Conservation (phyloP, 2,113 vertebrate species). For the Megalops atlanticus region DNA sequence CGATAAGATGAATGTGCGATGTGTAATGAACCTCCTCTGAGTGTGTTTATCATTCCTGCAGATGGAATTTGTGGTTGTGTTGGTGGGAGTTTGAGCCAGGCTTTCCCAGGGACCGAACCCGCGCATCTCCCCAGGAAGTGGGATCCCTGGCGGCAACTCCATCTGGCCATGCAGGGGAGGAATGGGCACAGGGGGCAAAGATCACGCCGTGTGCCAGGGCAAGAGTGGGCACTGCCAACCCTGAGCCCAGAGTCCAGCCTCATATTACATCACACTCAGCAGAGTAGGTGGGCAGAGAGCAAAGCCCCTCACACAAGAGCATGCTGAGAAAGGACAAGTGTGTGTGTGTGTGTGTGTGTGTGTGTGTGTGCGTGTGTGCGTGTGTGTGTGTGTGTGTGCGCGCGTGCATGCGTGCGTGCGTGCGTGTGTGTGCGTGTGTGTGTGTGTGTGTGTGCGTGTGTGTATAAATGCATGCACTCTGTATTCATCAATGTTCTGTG, state of each 20-base stretch:
- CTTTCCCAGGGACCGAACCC: background rate
- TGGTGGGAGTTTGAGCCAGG: background rate
- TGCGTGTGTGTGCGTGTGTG: background rate
- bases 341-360: background rate
- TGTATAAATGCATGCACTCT: no score
- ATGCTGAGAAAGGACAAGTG: background rate
- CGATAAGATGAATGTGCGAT: background rate
- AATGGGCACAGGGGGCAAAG: background rate
- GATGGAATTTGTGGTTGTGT: background rate
- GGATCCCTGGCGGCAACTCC: background rate
- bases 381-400: no score
- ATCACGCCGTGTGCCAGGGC: background rate
- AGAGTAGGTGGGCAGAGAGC: background rate
- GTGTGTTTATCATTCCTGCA: background rate
- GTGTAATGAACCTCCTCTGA: background rate
- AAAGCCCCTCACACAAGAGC: background rate
- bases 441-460: no score
- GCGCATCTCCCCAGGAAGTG: background rate
- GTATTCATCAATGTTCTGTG: no score
- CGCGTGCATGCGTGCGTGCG: background rate
- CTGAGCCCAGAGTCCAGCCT: no score
- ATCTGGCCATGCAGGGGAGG: conserved; percentile 2
- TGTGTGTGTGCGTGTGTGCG: no score
- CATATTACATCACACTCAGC: no score
- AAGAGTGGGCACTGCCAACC: background rate